Percentiles rank a stretch among this genome's conserved stretches.
Conservation (phyloP, 2,113 vertebrate genomes). For the Peromyscus polionotus region DNA sequence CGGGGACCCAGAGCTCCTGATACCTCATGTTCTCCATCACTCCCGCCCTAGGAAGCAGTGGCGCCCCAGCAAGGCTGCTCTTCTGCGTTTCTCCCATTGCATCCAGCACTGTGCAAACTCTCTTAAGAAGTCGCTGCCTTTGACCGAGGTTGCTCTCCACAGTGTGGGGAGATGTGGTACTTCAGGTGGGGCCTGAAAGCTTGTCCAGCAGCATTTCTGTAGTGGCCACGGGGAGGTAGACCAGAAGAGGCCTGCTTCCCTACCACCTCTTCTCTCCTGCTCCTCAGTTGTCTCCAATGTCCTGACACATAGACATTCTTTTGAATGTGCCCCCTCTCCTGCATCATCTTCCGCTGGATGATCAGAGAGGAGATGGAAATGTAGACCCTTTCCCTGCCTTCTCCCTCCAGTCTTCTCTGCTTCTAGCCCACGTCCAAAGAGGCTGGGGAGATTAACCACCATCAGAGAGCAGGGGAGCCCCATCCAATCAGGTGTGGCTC, state of each 20-base stretch:
- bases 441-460: not conserved
- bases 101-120: constrained; percentile 74
- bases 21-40: constrained; percentile 81
- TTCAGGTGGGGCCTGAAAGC: not conserved
- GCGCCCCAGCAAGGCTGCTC: constrained; percentile 58
- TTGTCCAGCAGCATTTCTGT: not conserved
- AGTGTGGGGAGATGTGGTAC: not conserved
- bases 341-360: not conserved
- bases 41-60: constrained; percentile 71
- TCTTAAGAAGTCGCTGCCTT: constrained; percentile 68
- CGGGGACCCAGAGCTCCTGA: constrained; percentile 37
- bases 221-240: constrained; percentile 24
- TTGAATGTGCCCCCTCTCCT: constrained; percentile 32
- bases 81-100: constrained; percentile 56
- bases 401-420: constrained; percentile 14
- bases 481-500: not conserved
- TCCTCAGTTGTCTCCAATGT: not conserved
- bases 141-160: constrained; percentile 34
- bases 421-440: constrained; percentile 19
- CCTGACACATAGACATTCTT: not conserved
- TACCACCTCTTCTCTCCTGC: not conserved
- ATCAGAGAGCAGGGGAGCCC: not conserved
- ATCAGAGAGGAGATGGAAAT: not conserved
- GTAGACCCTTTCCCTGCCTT: not conserved
- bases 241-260: constrained; percentile 48